A percentile compares a stretch with the other conserved stretches of the same genome.
Evolutionary conservation across 2,888 invertebrate species (phyloP).

Genomic region (Megamerina dolium): DNA sequence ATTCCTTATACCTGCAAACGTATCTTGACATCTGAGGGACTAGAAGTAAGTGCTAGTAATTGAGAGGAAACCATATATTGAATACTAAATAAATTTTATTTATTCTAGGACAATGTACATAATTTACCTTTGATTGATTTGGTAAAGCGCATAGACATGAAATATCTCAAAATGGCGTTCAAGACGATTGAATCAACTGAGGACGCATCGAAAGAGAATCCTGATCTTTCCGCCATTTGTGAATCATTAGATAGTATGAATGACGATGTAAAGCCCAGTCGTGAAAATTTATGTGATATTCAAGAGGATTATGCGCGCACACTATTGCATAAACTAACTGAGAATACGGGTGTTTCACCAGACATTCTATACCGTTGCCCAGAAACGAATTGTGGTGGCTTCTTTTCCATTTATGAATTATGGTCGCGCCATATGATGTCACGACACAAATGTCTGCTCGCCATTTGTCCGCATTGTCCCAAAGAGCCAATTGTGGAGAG

Average conservation of each 20-base stretch:
- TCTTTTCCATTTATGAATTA: constrained; percentile 23
- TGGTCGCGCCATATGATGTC: constrained; percentile 25
- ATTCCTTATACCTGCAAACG: constrained; percentile 18
- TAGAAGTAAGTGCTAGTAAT: constrained; percentile 17
- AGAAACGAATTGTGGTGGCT: constrained; percentile 20
- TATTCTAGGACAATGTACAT: constrained; percentile 8
- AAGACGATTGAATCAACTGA: too few relatives aligned
- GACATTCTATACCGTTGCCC: constrained; percentile 26
- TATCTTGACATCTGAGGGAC: neutral
- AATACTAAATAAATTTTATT: neutral
- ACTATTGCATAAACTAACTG: constrained; percentile 18
- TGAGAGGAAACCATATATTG: too few relatives aligned
- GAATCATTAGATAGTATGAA: too few relatives aligned
- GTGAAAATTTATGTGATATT: constrained; percentile 8
- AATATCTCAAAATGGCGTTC: too few relatives aligned
- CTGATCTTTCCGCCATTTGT: too few relatives aligned
- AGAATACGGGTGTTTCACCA: constrained; percentile 19
- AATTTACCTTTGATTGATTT: constrained; percentile 5
- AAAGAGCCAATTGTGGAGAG: constrained; percentile 5
- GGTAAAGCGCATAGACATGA: constrained; percentile 2
- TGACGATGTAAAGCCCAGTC: constrained; percentile 16
- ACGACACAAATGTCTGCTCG: constrained; percentile 19
- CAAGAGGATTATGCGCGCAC: constrained; percentile 15
- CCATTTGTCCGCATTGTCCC: constrained; percentile 23
- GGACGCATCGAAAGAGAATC: too few relatives aligned